phyloP scores from a whole-genome alignment of 2,797 vertebrate species.

The Potorous gilbertii region DNA sequence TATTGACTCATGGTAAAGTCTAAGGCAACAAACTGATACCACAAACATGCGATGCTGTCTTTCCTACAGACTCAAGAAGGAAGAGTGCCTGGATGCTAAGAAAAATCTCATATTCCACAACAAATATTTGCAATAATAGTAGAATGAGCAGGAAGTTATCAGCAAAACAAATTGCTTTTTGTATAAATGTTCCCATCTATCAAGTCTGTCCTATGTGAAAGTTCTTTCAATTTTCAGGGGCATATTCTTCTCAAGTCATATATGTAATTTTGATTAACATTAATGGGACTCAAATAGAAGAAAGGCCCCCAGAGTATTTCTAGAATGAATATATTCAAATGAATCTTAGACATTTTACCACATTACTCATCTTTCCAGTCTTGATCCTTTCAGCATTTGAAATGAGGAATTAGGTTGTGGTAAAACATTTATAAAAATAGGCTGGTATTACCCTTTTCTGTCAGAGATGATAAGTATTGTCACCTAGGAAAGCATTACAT shows the following conservation, averaged over 20 bases:
- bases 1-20: conserved; percentile 36
- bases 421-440: conserved; percentile 71
- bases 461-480: conserved; percentile 52
- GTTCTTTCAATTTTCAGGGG: conserved; percentile 48
- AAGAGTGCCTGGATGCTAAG: neutral
- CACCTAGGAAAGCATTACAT: neutral
- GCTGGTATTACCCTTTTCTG: conserved; percentile 63
- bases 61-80: conserved; percentile 31
- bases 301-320: neutral
- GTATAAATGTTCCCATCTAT: conserved; percentile 51
- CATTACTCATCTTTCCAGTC: conserved; percentile 64
- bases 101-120: conserved; percentile 58
- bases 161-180: conserved; percentile 37
- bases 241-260: conserved; percentile 46
- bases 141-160: conserved; percentile 53
- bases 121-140: conserved; percentile 65
- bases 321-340: conserved; percentile 54
- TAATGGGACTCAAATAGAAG: conserved; percentile 24
- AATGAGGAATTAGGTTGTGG: conserved; percentile 73
- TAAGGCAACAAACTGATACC: conserved; percentile 31
- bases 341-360: conserved; percentile 47
- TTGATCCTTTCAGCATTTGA: conserved; percentile 68
- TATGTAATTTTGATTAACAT: conserved; percentile 55
- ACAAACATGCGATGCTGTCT: neutral
- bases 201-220: conserved; percentile 32